Evolutionary conservation across 2,797 vertebrate genomes (phyloP).

Genomic region (Todus mexicanus): DNA sequence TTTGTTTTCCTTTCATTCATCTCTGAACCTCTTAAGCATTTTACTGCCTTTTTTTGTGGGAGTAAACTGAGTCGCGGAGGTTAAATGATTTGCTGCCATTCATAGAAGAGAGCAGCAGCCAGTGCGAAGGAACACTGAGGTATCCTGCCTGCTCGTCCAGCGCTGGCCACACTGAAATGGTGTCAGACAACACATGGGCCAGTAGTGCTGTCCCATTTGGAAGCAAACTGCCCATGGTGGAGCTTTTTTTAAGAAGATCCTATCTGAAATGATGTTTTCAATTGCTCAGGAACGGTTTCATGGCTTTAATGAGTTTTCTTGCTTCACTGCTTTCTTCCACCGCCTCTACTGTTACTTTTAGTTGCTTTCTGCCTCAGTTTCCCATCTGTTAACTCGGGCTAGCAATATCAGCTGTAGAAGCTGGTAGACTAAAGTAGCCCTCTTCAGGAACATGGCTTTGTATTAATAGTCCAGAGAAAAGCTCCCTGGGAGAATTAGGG

Average conservation of each 20-base stretch:
- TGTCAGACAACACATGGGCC: background rate
- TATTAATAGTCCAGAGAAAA: background rate
- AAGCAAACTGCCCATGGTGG: background rate
- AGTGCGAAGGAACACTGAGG: background rate
- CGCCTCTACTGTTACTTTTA: background rate
- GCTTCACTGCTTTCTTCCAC: background rate
- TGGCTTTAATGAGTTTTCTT: background rate
- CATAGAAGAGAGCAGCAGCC: background rate
- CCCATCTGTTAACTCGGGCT: background rate
- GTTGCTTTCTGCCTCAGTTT: conserved; percentile 2
- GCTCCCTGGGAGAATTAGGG: background rate
- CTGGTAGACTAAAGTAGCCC: background rate
- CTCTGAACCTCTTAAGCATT: background rate
- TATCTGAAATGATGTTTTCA: background rate
- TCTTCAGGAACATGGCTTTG: background rate
- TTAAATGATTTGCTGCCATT: background rate
- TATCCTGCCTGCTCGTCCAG: background rate
- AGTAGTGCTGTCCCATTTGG: background rate
- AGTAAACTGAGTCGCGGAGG: background rate
- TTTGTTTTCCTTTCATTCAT: conserved; percentile 15
- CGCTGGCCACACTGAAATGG: background rate
- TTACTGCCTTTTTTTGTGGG: background rate
- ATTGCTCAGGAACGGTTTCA: background rate
- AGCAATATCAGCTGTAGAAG: background rate
- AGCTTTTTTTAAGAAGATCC: background rate